A percentile compares a stretch with the other conserved stretches of the same genome.
These are phyloP conservation scores for Myodes glareolus DNA, from an alignment of 2,113 vertebrate species.

Conservation along the genomic window DNA sequence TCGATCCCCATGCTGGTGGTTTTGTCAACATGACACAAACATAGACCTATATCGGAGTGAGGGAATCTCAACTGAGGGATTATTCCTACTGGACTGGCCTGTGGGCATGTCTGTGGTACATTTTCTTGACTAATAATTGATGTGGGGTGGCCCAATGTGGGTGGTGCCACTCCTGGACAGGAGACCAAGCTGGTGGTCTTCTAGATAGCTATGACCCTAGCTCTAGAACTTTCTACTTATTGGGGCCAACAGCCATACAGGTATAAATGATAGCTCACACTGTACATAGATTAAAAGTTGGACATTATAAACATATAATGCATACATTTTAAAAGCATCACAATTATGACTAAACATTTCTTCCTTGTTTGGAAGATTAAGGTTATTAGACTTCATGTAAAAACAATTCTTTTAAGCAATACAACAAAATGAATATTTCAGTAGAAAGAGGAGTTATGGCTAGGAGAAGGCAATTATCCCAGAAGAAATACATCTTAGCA, in stretches of 20 bases:
- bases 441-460: not conserved
- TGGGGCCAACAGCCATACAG: not conserved
- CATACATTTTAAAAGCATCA: not conserved
- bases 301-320: not conserved
- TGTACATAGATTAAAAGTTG: not conserved
- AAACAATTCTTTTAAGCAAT: constrained; percentile 26
- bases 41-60: not conserved
- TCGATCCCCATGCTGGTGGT: not conserved
- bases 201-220: not conserved
- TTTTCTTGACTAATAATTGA: not conserved
- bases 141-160: not conserved
- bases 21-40: not conserved
- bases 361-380: not conserved
- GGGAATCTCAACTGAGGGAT: not conserved
- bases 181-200: not conserved
- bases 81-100: not conserved
- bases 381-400: not conserved
- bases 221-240: not conserved
- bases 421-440: constrained; percentile 32
- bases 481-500: constrained; percentile 32
- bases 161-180: not conserved
- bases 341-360: not conserved
- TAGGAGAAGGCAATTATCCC: not conserved
- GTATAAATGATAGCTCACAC: not conserved
- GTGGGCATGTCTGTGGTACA: not conserved